A percentile compares a stretch with the other conserved stretches of the same genome.
Conservation (phyloP, 2,113 vertebrate genomes). For the Heptranchias perlo region DNA sequence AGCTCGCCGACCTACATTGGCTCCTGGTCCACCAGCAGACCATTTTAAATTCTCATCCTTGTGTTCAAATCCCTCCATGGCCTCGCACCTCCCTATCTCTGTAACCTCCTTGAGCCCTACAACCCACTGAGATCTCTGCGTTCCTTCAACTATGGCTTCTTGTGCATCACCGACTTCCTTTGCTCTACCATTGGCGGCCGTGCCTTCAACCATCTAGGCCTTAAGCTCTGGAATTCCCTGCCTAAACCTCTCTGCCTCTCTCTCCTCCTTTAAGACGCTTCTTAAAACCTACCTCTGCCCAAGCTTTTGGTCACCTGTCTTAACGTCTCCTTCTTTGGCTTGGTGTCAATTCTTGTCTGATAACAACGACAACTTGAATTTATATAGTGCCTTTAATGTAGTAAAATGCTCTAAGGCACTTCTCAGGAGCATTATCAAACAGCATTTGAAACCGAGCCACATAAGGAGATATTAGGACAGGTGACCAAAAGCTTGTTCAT, state of each 20-base stretch:
- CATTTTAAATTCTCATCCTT: background rate
- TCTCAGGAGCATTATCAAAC: too few relatives aligned
- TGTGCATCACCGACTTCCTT: background rate
- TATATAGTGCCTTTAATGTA: too few relatives aligned
- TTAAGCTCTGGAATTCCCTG: too few relatives aligned
- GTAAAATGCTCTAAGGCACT: too few relatives aligned
- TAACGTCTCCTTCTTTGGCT: background rate
- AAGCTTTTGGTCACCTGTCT: background rate
- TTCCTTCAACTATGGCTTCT: too few relatives aligned
- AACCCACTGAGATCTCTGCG: too few relatives aligned
- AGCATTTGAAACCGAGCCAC: too few relatives aligned
- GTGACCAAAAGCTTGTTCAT: too few relatives aligned
- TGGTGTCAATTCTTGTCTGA: background rate
- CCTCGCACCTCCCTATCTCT: background rate
- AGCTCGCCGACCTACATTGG: background rate
- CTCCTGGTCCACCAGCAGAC: background rate
- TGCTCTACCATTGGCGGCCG: background rate
- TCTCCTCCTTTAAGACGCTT: background rate
- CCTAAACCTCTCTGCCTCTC: background rate
- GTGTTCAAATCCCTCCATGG: background rate
- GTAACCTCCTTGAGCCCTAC: background rate
- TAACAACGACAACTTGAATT: too few relatives aligned
- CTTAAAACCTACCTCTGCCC: background rate
- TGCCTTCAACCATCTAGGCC: background rate
- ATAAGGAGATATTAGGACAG: too few relatives aligned